phyloP scores from a whole-genome alignment of 2,797 vertebrate species.

The Oreonectes daqikongensis region DNA sequence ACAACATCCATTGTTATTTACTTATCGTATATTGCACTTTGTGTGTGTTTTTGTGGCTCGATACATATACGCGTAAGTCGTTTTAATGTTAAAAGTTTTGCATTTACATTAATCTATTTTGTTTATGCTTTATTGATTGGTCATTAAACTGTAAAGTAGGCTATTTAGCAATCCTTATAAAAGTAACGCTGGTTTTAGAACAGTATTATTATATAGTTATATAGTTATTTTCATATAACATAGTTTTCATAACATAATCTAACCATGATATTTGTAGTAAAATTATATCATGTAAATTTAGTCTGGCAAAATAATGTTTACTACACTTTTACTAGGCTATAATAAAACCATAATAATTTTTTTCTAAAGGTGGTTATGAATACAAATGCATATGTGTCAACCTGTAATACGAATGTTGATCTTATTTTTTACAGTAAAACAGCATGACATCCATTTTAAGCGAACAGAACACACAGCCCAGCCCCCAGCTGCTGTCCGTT shows the following conservation, averaged over 20 bases:
- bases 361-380: too few relatives aligned
- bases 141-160: not conserved
- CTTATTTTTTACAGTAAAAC: slow-evolving; percentile 14
- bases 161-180: not conserved
- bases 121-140: not conserved
- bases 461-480: slow-evolving; percentile 31
- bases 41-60: not conserved
- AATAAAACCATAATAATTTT: too few relatives aligned
- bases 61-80: not conserved
- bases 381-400: not conserved
- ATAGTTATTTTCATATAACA: too few relatives aligned
- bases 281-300: too few relatives aligned
- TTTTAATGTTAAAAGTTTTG: not conserved
- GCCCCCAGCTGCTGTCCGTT: slow-evolving; percentile 74
- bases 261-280: too few relatives aligned
- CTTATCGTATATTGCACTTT: not conserved
- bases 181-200: too few relatives aligned
- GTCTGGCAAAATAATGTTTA: too few relatives aligned
- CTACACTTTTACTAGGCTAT: too few relatives aligned
- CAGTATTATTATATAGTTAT: too few relatives aligned
- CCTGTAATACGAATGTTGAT: not conserved
- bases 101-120: not conserved
- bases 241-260: too few relatives aligned
- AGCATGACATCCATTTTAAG: slow-evolving; percentile 39
- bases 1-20: not conserved